These are phyloP conservation scores for Stigmatopora argus DNA, from an alignment of 2,113 vertebrate genomes.

Conservation along the genomic window DNA sequence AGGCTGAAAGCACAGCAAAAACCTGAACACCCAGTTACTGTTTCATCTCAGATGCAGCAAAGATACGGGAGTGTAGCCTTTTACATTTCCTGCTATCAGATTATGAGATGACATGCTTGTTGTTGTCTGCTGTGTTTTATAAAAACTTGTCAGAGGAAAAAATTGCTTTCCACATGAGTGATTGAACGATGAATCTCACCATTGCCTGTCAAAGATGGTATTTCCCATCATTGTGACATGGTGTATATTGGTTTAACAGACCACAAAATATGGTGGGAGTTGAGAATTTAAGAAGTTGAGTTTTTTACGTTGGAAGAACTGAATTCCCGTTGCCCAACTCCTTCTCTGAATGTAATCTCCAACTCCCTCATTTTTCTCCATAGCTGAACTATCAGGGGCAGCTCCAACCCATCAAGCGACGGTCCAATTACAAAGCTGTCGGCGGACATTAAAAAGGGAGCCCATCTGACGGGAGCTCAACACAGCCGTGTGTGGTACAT, in stretches of 20 bases:
- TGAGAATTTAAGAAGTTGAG: not conserved
- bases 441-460: conserved; percentile 55
- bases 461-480: conserved; percentile 44
- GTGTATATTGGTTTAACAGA: too few relatives aligned
- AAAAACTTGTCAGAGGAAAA: not conserved
- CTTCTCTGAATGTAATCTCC: conserved; percentile 37
- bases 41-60: not conserved
- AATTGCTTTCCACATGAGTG: not conserved
- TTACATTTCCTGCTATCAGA: not conserved
- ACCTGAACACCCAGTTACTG: not conserved
- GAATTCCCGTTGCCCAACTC: not conserved
- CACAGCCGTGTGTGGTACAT: conserved; percentile 27
- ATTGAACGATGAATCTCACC: not conserved
- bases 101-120: not conserved
- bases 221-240: not conserved
- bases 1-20: not conserved
- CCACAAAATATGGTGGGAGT: too few relatives aligned
- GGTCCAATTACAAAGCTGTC: conserved; percentile 62
- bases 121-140: not conserved
- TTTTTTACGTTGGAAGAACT: not conserved
- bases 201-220: not conserved
- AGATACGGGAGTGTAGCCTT: not conserved
- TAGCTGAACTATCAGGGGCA: conserved; percentile 15
- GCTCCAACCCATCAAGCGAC: conserved; percentile 10
- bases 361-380: conserved; percentile 47